Base-by-base conservation (phyloP, 1,140 invertebrate species). In the Steinernema feltiae region DNA sequence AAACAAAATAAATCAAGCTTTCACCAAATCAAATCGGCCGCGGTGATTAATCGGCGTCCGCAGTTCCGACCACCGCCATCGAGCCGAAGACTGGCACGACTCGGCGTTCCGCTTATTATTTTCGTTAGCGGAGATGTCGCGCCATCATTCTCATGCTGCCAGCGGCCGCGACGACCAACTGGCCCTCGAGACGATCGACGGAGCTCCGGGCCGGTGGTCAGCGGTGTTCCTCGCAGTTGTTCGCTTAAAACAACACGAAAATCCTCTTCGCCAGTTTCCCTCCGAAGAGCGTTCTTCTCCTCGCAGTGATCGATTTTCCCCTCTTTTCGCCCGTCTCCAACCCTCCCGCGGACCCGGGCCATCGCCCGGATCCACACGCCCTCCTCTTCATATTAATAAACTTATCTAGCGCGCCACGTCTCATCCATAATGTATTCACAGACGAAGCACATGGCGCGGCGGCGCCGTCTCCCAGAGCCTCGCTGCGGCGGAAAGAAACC, bases 171-270 rank as follows among this genome's bases (percentile, higher is more conserved):
- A 15, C 15, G 53, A 27, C 53, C 15, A 27, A 63, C 3, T 63
- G 53, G 53, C 53, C 53, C 7, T 18, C 53, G 53, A n/a, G n/a
- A 3, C 53, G 53, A 63, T 63, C 53, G 53, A 15, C 12, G 53
- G n/a, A n/a, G n/a, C n/a, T n/a, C n/a, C n/a, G n/a, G n/a, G 53
- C 3, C 53, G 24, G 53, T 21, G 53, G 15, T 41, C 35, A 15
- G 41, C 41, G 41, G 41, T n/a, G 41, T 27, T 63, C 53, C 7
- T 18, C 12, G 53, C 53, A 63, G 53, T 63, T 63, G 53, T 63
- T 63, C 53, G 24, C 53, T 63, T 63, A 63, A 63, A 63, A 63
- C 53, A 17, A 63, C 53, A 63, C 53, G 53, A 63, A 63, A 63
- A 63, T 21, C 15, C 12, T 7, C 15, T 63, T n/a, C n/a, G n/a